Evolutionary conservation across 23 tunicate genomes (phyloP).

Genomic region (Clavelina lepadiformis): DNA sequence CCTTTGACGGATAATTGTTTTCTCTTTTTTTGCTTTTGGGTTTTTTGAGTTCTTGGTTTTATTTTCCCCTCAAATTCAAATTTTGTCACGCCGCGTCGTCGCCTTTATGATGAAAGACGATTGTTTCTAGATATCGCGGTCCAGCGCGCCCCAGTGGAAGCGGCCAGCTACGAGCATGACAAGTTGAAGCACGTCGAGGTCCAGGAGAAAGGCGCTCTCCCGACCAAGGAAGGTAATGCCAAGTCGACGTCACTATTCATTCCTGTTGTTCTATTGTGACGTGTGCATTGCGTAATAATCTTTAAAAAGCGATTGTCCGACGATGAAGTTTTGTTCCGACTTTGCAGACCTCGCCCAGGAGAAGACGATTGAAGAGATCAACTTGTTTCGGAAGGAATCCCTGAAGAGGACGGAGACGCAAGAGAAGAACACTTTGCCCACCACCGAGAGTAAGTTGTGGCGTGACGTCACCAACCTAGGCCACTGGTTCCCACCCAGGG

Average conservation of each 20-base stretch:
- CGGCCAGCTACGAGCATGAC: conserved; percentile 55
- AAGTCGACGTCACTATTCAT: neutral
- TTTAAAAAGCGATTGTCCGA: too few species aligned
- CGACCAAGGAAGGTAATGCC: conserved; percentile 61
- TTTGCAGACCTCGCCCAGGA: conserved; percentile 63
- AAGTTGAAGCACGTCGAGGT: conserved; percentile 63
- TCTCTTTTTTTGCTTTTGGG: too few species aligned
- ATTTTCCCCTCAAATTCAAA: neutral
- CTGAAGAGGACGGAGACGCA: conserved; percentile 63
- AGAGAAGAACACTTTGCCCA: conserved; percentile 74
- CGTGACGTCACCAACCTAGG: too few species aligned
- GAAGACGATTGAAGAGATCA: conserved; percentile 66
- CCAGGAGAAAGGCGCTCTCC: conserved; percentile 53
- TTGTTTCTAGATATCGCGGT: conserved; percentile 21
- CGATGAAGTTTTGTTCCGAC: too few species aligned
- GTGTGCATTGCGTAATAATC: neutral
- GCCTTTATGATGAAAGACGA: neutral
- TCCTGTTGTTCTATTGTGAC: neutral
- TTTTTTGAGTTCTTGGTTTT: too few species aligned
- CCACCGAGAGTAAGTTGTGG: conserved; percentile 71
- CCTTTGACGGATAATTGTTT: too few species aligned
- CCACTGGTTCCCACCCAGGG: too few species aligned
- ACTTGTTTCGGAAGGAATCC: conserved; percentile 56
- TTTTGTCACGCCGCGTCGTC: neutral
- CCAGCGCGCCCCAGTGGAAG: conserved; percentile 45